A percentile compares a stretch with the other conserved stretches of the same genome.
Evolutionary conservation across 64 coral and sea anemone species (phyloP).

Genomic region (Stylophora pistillata): DNA sequence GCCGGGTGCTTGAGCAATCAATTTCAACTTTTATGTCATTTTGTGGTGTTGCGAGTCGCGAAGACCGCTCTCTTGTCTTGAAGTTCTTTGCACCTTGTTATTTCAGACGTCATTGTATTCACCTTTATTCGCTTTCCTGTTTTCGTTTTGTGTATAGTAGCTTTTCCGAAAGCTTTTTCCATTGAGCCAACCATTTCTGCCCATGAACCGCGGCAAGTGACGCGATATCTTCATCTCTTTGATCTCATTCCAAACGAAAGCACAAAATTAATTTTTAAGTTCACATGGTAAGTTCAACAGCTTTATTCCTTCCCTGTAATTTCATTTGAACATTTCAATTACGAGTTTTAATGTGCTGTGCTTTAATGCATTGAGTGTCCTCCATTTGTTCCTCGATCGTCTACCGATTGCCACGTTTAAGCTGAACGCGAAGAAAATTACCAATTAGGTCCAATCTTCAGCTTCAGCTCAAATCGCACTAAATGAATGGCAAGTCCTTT

Average conservation of each 20-base stretch:
- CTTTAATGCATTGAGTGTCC: neutral
- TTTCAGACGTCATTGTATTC: neutral
- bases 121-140: neutral
- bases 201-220: neutral
- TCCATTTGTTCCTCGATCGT: neutral
- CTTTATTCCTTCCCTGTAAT: neutral
- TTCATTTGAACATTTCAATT: constrained; percentile 7
- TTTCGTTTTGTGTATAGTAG: neutral
- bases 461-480: constrained; percentile 3
- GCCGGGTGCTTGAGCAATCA: constrained; percentile 48
- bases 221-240: neutral
- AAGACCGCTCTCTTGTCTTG: neutral
- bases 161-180: neutral
- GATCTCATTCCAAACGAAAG: neutral
- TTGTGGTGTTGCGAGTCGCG: constrained; percentile 5
- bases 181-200: neutral
- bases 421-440: neutral
- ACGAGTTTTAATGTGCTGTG: neutral
- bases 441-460: constrained; percentile 21
- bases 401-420: neutral
- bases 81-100: neutral
- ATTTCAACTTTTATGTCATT: constrained; percentile 21
- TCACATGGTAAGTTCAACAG: neutral
- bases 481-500: neutral
- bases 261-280: neutral